Percentiles rank a stretch among this genome's conserved stretches.
Evolutionary conservation across 2,888 invertebrate genomes (phyloP).

Genomic region (Megamerina dolium): DNA sequence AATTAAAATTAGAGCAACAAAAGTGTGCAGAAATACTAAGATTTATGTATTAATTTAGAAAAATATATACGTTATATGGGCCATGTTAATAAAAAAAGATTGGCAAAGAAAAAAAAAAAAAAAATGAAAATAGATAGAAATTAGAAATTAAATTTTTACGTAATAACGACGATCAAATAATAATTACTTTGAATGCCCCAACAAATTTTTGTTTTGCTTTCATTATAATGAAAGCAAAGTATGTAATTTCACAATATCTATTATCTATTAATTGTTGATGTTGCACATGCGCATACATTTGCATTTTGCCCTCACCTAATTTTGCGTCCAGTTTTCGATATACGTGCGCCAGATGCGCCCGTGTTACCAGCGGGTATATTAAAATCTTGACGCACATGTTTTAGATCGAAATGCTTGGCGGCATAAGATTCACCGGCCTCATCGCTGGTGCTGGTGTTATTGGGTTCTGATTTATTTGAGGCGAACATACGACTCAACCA

Average conservation of each 20-base stretch:
- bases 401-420: slow-evolving; percentile 46
- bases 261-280: no score
- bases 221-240: no score
- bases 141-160: no score
- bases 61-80: background rate
- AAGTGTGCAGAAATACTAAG: background rate
- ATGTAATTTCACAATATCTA: no score
- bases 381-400: slow-evolving; percentile 39
- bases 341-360: slow-evolving; percentile 41
- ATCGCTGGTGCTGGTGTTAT: slow-evolving; percentile 19
- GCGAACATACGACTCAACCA: slow-evolving; percentile 49
- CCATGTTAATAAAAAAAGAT: background rate
- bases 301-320: slow-evolving; percentile 53
- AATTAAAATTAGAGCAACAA: background rate
- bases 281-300: no score
- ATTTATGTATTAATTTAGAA: background rate
- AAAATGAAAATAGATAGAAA: no score
- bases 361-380: slow-evolving; percentile 47
- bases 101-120: no score
- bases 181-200: no score
- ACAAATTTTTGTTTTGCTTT: background rate
- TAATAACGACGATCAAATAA: no score
- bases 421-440: slow-evolving; percentile 22
- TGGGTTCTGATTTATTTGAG: slow-evolving; percentile 26
- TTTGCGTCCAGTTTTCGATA: slow-evolving; percentile 47